Percentiles rank a stretch among this genome's conserved stretches.
Evolutionary conservation across 2,797 vertebrate species (phyloP).

Genomic region (Trachurus trachurus): DNA sequence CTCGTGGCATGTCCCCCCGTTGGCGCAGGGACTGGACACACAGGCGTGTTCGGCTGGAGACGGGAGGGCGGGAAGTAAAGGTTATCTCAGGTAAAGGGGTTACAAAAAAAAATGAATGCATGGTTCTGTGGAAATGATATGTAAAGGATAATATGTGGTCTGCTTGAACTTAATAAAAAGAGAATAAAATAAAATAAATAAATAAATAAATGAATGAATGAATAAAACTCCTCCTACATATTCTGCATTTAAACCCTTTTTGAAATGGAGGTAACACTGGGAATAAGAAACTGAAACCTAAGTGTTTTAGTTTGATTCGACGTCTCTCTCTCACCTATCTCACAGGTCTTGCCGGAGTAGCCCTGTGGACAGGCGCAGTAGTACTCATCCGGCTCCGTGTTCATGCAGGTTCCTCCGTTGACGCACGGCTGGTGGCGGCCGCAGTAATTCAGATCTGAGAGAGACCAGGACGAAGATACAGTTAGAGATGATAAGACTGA

Average conservation of each 20-base stretch:
- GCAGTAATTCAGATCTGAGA: conserved; percentile 95
- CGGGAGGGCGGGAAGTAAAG: neutral
- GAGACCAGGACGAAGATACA: neutral
- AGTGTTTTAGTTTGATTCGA: too few relatives aligned
- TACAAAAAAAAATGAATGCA: too few relatives aligned
- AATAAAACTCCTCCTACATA: too few relatives aligned
- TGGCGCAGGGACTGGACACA: conserved; percentile 93
- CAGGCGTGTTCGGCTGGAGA: conserved; percentile 92
- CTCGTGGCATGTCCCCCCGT: conserved; percentile 93
- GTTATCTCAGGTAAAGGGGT: too few relatives aligned
- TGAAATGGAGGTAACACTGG: too few relatives aligned
- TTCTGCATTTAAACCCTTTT: too few relatives aligned
- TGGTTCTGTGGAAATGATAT: too few relatives aligned
- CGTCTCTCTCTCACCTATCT: conserved; percentile 87
- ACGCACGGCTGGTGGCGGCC: conserved; percentile 94
- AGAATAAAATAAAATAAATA: too few relatives aligned
- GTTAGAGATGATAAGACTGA: neutral
- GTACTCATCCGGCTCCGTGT: conserved; percentile 93
- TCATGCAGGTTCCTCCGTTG: conserved; percentile 96
- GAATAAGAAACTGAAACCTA: too few relatives aligned
- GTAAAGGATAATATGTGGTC: too few relatives aligned
- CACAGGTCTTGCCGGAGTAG: conserved; percentile 94
- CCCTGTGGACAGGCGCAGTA: conserved; percentile 92
- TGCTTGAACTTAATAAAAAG: too few relatives aligned
- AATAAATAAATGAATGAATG: too few relatives aligned